Evolutionary conservation across 2,797 vertebrate genomes (phyloP).

Genomic region (Sebastes glaucus): DNA sequence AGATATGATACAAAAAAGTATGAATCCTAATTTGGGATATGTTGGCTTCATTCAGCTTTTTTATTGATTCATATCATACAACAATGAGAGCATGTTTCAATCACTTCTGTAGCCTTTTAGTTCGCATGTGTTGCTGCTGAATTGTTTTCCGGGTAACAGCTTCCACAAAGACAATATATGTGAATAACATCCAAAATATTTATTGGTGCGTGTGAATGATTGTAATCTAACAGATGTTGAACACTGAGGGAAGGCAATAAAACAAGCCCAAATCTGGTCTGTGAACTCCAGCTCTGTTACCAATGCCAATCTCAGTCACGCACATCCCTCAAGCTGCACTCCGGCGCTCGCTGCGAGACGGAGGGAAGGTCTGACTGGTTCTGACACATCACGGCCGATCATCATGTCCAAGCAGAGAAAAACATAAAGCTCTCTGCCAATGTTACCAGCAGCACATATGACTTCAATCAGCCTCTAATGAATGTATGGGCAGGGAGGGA

Average conservation of each 20-base stretch:
- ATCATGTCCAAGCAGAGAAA: slow-evolving; percentile 24
- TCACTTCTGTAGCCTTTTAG: not conserved
- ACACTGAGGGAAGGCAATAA: slow-evolving; percentile 67
- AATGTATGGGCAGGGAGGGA: slow-evolving; percentile 8
- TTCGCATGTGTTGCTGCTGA: slow-evolving; percentile 3
- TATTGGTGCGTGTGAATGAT: slow-evolving; percentile 64
- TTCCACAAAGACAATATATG: slow-evolving; percentile 29
- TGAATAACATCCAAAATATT: slow-evolving; percentile 60
- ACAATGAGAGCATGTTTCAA: not conserved
- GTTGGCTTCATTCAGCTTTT: not conserved
- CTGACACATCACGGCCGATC: slow-evolving; percentile 47
- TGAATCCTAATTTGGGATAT: not conserved
- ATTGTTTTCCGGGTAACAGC: not conserved
- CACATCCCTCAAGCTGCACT: slow-evolving; percentile 50
- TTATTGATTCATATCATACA: not conserved
- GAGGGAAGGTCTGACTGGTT: slow-evolving; percentile 40
- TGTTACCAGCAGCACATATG: slow-evolving; percentile 36
- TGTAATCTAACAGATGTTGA: slow-evolving; percentile 72
- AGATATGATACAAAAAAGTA: not conserved
- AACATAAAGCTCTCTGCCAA: slow-evolving; percentile 28
- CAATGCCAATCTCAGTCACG: slow-evolving; percentile 75
- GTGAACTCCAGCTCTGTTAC: slow-evolving; percentile 39
- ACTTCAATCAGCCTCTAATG: slow-evolving; percentile 38
- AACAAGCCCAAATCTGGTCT: slow-evolving; percentile 72
- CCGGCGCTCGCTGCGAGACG: not conserved